Base-by-base conservation (phyloP, 2,888 invertebrate species). In the Brenthis ino region DNA sequence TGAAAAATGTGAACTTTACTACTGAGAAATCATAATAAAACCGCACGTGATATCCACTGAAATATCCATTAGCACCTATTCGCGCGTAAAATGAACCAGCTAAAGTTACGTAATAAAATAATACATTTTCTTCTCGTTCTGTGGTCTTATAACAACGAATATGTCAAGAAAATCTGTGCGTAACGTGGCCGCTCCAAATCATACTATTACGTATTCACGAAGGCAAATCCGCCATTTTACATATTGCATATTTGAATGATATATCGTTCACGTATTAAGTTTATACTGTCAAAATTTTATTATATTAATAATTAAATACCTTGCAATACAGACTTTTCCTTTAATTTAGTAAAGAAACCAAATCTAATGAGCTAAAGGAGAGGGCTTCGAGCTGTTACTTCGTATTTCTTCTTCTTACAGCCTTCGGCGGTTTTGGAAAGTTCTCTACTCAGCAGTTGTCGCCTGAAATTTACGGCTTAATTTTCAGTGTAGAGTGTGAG, bases 391-490 rank as follows among this genome's bases (percentile, higher is more conserved):
- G 80, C 80, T 82, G 79, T 78, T 81, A 81, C 82, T 81, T 78
- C 75, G 78, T 77, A 79, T 75, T 77, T 77, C 77, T 79, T 80
- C 79, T 76, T 77, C 79, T 75, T 79, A 78, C 81, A 82, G 86
- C 91, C 91, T 86, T 80, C 83, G 92, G 89, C 89, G 87, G 89
- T 90, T 88, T 86, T 81, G 77, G 84, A 88, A 92, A 93, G 82
- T 93, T 93, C 85, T 79, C 84, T 83, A 85, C 87, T 88, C 87
- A 86, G 88, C 89, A 88, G 85, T 91, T 91, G 91, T 91, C 90
- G 89, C 87, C 79, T 79, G 81, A 89, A 92, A 92, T 92, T 91
- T 92, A 92, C 91, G 89, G 88, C 87, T 91, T 91, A 91, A 93
- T 92, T 91, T 92, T 89, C 89, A 91, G 87, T 89, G 84, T 86